These are phyloP conservation scores for Heteractis magnifica DNA, from an alignment of 92 coral and sea anemone species.

Conservation along the genomic window DNA sequence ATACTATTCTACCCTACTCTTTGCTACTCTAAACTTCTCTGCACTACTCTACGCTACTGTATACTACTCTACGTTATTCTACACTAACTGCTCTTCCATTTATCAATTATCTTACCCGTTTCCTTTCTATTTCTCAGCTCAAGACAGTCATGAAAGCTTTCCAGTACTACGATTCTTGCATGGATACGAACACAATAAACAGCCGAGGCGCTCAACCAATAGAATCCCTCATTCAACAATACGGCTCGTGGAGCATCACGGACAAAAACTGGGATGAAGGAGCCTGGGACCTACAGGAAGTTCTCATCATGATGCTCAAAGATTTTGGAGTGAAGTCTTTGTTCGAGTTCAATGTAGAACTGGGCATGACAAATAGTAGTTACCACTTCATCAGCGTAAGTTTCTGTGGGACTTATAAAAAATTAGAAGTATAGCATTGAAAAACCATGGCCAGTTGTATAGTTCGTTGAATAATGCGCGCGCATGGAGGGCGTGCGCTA, in stretches of 20 bases:
- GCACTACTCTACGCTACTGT: no score
- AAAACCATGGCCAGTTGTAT: no score
- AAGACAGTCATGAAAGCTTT: constrained; percentile 68
- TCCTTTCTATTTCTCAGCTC: constrained; percentile 23
- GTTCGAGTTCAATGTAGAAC: constrained; percentile 56
- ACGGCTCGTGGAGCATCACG: constrained; percentile 79
- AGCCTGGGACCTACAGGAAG: constrained; percentile 56
- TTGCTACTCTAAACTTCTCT: no score
- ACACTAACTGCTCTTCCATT: neutral
- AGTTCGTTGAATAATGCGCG: no score
- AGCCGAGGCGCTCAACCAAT: constrained; percentile 54
- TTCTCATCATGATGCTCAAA: constrained; percentile 47
- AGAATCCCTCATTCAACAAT: constrained; percentile 38
- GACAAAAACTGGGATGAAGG: constrained; percentile 58
- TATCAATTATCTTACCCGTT: neutral
- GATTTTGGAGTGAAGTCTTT: constrained; percentile 66
- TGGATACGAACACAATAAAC: constrained; percentile 55
- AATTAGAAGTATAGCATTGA: no score
- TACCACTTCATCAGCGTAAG: constrained; percentile 44
- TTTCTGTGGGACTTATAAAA: neutral
- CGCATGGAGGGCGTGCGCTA: neutral
- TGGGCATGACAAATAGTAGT: constrained; percentile 47
- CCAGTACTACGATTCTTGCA: constrained; percentile 76
- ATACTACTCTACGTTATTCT: no score
- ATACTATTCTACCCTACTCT: no score